Conservation (phyloP, 1,140 invertebrate genomes). For the Hypsibius dujardini region DNA sequence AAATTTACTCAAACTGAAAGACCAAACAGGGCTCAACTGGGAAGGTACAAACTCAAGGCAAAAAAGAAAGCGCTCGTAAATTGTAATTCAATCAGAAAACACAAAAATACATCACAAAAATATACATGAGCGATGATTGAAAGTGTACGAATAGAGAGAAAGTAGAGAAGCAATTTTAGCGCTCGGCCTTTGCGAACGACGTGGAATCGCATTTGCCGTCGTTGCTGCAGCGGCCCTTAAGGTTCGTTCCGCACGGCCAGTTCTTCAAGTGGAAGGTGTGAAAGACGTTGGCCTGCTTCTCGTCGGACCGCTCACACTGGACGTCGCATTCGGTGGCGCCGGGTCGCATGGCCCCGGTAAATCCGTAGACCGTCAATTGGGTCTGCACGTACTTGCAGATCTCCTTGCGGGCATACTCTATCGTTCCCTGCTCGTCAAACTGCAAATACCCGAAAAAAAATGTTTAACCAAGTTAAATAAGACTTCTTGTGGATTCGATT, state of each 20-base stretch:
- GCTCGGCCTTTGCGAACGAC: too few relatives aligned
- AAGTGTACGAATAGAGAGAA: too few relatives aligned
- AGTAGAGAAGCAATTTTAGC: too few relatives aligned
- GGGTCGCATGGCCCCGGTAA: background rate
- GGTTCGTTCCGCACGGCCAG: constrained; percentile 10
- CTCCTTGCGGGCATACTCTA: background rate
- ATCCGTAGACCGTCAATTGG: background rate
- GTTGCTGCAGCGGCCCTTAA: constrained; percentile 6
- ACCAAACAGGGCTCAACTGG: too few relatives aligned
- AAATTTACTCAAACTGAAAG: too few relatives aligned
- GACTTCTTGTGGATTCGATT: too few relatives aligned
- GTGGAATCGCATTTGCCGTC: constrained; percentile 3
- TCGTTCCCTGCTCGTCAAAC: background rate
- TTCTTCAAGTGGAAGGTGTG: background rate
- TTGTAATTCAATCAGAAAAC: too few relatives aligned
- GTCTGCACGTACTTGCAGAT: background rate
- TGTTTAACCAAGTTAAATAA: too few relatives aligned
- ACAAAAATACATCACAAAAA: too few relatives aligned
- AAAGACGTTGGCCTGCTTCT: background rate
- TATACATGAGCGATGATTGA: too few relatives aligned
- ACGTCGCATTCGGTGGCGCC: background rate
- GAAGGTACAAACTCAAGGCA: too few relatives aligned
- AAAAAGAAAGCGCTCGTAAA: too few relatives aligned
- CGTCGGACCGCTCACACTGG: background rate
- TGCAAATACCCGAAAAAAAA: background rate